Evolutionary conservation across 2,797 vertebrate genomes (phyloP).

Genomic region (Echiichthys vipera): DNA sequence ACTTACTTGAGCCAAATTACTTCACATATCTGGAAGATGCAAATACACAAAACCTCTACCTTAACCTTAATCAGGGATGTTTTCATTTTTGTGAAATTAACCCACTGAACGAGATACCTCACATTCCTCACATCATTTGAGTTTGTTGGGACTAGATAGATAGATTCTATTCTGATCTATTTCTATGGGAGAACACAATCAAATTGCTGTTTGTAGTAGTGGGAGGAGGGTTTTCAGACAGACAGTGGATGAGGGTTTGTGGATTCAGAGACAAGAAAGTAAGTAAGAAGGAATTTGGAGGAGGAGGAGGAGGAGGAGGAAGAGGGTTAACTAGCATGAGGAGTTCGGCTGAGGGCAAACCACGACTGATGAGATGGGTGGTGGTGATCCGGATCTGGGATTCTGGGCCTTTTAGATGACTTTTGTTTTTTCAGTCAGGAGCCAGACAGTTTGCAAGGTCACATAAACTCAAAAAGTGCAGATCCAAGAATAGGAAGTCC

Average conservation of each 20-base stretch:
- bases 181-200: neutral
- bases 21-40: too few relatives aligned
- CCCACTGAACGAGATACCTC: too few relatives aligned
- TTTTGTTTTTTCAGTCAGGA: constrained; percentile 7
- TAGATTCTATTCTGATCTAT: too few relatives aligned
- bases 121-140: neutral
- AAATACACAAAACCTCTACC: too few relatives aligned
- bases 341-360: constrained; percentile 29
- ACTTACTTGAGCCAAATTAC: too few relatives aligned
- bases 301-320: constrained; percentile 4
- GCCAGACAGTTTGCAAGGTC: neutral
- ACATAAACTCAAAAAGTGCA: constrained; percentile 13
- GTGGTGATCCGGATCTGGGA: constrained; percentile 34
- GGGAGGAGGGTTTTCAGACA: neutral
- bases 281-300: neutral
- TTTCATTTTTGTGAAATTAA: too few relatives aligned
- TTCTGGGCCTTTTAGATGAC: constrained; percentile 33
- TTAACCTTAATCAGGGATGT: too few relatives aligned
- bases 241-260: constrained; percentile 16
- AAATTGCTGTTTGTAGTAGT: neutral
- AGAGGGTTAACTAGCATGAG: constrained; percentile 7
- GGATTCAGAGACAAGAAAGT: constrained; percentile 1
- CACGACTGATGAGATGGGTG: constrained; percentile 41
- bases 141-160: too few relatives aligned
- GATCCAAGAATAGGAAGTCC: too few relatives aligned